These are phyloP conservation scores for Triplophysa bombifrons DNA, from an alignment of 2,797 vertebrate species.

Conservation along the genomic window DNA sequence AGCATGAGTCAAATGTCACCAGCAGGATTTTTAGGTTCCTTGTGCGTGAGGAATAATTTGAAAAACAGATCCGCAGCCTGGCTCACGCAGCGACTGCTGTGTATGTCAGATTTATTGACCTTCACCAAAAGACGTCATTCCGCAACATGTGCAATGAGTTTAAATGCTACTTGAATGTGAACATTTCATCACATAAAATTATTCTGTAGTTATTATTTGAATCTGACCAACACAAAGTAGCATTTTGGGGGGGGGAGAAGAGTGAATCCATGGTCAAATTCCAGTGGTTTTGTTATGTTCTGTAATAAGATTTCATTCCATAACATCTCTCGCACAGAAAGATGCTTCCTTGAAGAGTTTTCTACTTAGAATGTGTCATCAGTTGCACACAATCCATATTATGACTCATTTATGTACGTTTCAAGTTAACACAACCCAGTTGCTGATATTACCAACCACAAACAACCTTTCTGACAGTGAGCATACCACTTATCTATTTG, in stretches of 20 bases:
- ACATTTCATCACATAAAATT: neutral
- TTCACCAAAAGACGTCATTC: neutral
- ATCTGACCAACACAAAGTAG: neutral
- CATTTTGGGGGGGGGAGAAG: neutral
- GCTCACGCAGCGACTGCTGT: neutral
- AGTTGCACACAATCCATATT: neutral
- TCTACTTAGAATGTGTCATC: too few relatives aligned
- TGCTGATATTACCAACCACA: neutral
- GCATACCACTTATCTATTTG: neutral
- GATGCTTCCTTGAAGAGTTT: neutral
- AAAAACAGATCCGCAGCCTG: conserved; percentile 14
- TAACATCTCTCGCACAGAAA: conserved; percentile 1
- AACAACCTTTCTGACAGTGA: neutral
- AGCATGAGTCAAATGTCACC: conserved; percentile 49
- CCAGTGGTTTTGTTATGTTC: conserved; percentile 8
- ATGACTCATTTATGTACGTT: neutral
- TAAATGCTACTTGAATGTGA: neutral
- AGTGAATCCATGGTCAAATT: neutral
- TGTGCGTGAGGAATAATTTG: conserved; percentile 8
- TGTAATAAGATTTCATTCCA: neutral
- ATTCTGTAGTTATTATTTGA: neutral
- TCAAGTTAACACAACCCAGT: neutral
- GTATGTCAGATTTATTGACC: conserved; percentile 32
- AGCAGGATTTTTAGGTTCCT: conserved; percentile 25
- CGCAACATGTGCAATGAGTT: neutral